phyloP scores from a whole-genome alignment of 2,888 invertebrate species.

The Metellina segmentata region DNA sequence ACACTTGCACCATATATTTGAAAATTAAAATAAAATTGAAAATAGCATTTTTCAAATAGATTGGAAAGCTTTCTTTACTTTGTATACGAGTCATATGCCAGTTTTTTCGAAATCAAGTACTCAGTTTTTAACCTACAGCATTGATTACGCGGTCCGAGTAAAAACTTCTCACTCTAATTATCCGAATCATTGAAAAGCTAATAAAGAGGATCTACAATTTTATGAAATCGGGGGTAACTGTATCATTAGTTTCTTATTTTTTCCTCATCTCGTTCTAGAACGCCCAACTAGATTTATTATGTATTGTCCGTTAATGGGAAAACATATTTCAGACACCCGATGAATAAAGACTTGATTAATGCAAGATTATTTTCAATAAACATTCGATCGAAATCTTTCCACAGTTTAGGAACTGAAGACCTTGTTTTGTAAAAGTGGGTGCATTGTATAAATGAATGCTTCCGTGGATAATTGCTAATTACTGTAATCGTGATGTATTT shows the following conservation, averaged over 20 bases:
- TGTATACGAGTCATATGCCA: neutral
- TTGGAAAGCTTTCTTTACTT: too few species aligned
- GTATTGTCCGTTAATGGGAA: constrained; percentile 43
- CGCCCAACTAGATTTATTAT: constrained; percentile 28
- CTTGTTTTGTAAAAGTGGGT: constrained; percentile 7
- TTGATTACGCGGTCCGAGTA: neutral
- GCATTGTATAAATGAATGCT: neutral
- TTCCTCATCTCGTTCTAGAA: neutral
- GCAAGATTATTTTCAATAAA: neutral
- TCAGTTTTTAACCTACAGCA: neutral
- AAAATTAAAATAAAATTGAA: too few species aligned
- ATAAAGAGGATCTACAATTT: neutral
- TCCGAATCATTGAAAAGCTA: neutral
- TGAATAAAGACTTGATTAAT: constrained; percentile 36
- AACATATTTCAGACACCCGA: neutral
- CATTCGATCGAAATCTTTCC: neutral
- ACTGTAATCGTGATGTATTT: neutral
- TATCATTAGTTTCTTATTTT: neutral
- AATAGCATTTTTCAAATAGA: too few species aligned
- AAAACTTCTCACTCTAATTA: neutral
- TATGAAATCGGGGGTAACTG: constrained; percentile 7
- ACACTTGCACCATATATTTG: too few species aligned
- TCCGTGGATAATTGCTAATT: neutral
- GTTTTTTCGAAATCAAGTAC: neutral
- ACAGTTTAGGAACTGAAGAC: constrained; percentile 7